Evolutionary conservation across 2,113 vertebrate genomes (phyloP), one percentile per base, ranked within the genome.

Genomic region (Brachyistius frenatus): DNA sequence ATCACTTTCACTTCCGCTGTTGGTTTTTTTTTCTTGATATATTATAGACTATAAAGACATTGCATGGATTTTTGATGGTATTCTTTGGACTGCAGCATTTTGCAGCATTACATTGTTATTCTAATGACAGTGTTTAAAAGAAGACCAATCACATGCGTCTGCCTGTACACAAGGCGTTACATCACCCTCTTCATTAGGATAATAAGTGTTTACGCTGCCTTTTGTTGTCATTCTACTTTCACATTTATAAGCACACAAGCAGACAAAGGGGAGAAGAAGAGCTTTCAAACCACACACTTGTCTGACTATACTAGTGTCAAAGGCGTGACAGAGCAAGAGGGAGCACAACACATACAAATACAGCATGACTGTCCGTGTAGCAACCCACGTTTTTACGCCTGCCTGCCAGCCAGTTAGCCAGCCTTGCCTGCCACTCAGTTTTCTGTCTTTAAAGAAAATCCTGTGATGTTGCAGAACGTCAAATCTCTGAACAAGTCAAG

Each of bases 191-290:
- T 60, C 46, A 80, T 66, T 70, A 56, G 62, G 14, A 74, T 67
- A 16, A 75, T 47, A 54, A 73, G 67, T 13, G 66, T 64, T 73
- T 85, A 39, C 35, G 61, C 7, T 35, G 65, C 56, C 57, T 66
- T 74, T 79, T 81, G 77, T 55, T 81, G 57, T 44, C 73, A 78
- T 53, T 73, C 66, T 71, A 83, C 86, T 78, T 74, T 68, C 35
- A 14, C 30, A 36, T 87, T 84, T 81, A 32, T 39, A 63, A 81
- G 74, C 37, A 75, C 78, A 74, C 74, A 36, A 41, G 53, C 63
- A 81, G 84, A 78, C 73, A 84, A 76, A 78, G 56, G 41, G 7
- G 62, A 41, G 72, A n/a, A 65, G 35, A 72, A 61, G 55, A 73
- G 50, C 60, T 85, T 86, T 80, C 56, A 82, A 84, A 73, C 54